Evolutionary conservation across 1,140 invertebrate genomes (phyloP).

Genomic region (Dryas iulia): DNA sequence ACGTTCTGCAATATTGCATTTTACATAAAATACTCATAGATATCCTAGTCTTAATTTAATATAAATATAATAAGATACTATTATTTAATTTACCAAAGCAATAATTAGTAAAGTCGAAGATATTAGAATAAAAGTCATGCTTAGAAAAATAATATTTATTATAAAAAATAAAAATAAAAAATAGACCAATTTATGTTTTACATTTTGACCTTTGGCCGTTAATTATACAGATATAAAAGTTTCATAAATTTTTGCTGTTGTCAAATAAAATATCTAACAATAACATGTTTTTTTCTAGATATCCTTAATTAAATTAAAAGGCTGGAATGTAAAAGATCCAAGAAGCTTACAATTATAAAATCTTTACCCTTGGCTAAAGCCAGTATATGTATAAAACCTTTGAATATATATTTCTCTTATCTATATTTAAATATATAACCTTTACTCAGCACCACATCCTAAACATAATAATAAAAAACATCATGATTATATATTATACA

Average conservation of each 20-base stretch:
- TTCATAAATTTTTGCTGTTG: constrained; percentile 33
- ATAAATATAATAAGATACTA: constrained; percentile 5
- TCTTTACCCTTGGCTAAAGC: neutral
- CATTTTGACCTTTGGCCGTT: constrained; percentile 16
- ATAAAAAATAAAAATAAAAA: constrained; percentile 20
- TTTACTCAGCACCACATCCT: no score
- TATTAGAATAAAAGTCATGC: constrained; percentile 43
- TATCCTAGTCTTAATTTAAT: constrained; percentile 15
- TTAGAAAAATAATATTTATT: constrained; percentile 30
- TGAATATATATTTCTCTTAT: no score
- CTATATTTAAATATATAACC: no score
- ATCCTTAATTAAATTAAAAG: neutral
- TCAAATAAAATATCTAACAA: constrained; percentile 32
- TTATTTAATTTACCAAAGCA: constrained; percentile 26
- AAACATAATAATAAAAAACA: neutral
- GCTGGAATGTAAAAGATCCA: constrained; percentile 10
- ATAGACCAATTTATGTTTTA: constrained; percentile 20
- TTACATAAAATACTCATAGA: constrained; percentile 11
- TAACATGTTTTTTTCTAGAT: constrained; percentile 14
- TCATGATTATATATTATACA: no score
- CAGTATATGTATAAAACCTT: no score
- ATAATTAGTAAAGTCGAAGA: constrained; percentile 38
- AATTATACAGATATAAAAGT: constrained; percentile 15
- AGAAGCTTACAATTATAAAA: neutral
- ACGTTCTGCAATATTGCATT: neutral